Evolutionary conservation across 2,113 vertebrate genomes (phyloP).

Genomic region (Onychostoma macrolepis): DNA sequence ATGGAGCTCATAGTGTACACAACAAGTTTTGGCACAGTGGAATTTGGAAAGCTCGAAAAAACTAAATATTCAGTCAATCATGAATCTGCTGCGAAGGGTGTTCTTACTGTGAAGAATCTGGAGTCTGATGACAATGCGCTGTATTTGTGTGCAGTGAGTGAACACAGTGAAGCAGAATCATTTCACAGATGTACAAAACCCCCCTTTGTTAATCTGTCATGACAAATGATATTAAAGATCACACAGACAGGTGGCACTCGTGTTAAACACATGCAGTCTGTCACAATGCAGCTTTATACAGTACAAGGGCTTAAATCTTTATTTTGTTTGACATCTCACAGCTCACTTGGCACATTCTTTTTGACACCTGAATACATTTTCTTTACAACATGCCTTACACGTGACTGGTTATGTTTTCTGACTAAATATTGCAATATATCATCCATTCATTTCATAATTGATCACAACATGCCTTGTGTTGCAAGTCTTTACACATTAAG

Average conservation of each 20-base stretch:
- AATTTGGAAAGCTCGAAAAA: slow-evolving; percentile 21
- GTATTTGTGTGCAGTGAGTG: slow-evolving; percentile 56
- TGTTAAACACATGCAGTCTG: neutral
- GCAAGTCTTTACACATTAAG: no score
- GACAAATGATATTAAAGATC: slow-evolving; percentile 5
- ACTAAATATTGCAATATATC: neutral
- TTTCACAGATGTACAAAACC: slow-evolving; percentile 50
- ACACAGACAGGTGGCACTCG: slow-evolving; percentile 23
- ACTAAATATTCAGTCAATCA: slow-evolving; percentile 30
- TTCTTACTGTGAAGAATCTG: slow-evolving; percentile 47
- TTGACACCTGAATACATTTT: neutral
- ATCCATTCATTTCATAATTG: neutral
- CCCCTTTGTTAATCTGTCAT: neutral
- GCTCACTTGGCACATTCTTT: neutral
- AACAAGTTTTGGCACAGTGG: neutral
- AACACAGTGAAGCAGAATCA: slow-evolving; percentile 46
- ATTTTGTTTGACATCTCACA: neutral
- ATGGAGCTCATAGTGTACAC: slow-evolving; percentile 58
- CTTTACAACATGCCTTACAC: neutral
- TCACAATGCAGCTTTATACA: neutral
- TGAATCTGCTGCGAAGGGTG: slow-evolving; percentile 7
- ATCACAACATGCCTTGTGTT: neutral
- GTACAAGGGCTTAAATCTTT: neutral
- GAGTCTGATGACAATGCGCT: slow-evolving; percentile 42
- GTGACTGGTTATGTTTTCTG: no score